Evolutionary conservation across 2,113 vertebrate species (phyloP).

Genomic region (Strix uralensis): DNA sequence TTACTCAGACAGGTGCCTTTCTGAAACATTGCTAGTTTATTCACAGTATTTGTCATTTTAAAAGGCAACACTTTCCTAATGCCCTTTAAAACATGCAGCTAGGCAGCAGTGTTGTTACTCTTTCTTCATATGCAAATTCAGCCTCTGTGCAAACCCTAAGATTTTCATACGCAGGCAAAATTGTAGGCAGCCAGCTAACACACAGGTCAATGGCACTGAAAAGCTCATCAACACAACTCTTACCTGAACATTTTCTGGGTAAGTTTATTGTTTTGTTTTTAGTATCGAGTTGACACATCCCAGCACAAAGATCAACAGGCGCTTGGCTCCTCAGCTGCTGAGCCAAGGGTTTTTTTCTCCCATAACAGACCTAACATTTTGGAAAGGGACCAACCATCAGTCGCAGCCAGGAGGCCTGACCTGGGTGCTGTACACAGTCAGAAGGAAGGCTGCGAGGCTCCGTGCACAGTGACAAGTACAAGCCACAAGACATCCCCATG

Average conservation of each 20-base stretch:
- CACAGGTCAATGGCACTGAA: background rate
- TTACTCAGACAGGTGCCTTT: background rate
- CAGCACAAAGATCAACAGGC: background rate
- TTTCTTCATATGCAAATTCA: background rate
- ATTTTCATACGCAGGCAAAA: background rate
- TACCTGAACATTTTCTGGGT: background rate
- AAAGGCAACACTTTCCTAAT: background rate
- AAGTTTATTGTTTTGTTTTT: background rate
- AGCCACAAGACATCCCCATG: background rate
- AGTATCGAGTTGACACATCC: background rate
- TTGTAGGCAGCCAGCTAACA: background rate
- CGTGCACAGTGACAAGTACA: background rate
- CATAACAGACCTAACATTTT: background rate
- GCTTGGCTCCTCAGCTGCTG: background rate
- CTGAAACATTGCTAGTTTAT: background rate
- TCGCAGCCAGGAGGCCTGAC: background rate
- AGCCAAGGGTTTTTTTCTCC: background rate
- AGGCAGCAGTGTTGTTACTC: background rate
- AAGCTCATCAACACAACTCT: background rate
- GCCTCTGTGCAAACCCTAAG: background rate
- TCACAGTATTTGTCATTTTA: background rate
- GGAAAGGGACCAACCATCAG: background rate
- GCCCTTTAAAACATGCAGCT: background rate
- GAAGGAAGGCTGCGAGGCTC: background rate
- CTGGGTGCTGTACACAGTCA: background rate